Evolutionary conservation across 2,113 vertebrate species (phyloP).

Genomic region (Erythrocercus mccallii): DNA sequence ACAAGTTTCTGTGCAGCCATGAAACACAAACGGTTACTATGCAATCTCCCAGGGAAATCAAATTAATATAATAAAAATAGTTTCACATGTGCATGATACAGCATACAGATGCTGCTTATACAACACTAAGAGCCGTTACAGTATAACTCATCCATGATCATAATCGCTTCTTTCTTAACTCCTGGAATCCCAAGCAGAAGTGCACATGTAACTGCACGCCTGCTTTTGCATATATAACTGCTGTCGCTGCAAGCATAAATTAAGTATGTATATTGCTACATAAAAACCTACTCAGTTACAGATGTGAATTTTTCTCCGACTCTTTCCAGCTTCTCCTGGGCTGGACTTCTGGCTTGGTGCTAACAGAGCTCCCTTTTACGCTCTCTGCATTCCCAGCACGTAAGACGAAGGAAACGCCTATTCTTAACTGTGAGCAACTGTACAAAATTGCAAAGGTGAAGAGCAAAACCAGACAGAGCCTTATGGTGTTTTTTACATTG

Average conservation of each 20-base stretch:
- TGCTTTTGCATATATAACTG: constrained; percentile 41
- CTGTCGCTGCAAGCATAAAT: constrained; percentile 50
- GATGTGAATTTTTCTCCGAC: neutral
- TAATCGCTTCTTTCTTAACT: constrained; percentile 49
- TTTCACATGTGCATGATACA: constrained; percentile 36
- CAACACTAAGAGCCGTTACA: constrained; percentile 21
- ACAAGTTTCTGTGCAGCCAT: neutral
- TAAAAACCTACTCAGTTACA: constrained; percentile 29
- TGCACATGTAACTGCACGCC: constrained; percentile 19
- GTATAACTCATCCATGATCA: constrained; percentile 19
- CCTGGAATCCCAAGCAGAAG: constrained; percentile 24
- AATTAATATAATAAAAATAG: constrained; percentile 35
- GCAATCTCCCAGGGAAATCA: constrained; percentile 12
- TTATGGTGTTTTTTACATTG: neutral
- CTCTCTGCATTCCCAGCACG: neutral
- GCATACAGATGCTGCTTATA: constrained; percentile 50
- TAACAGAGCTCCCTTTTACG: neutral
- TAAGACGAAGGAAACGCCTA: neutral
- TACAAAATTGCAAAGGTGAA: neutral
- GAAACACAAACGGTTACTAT: constrained; percentile 18
- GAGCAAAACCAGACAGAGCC: neutral
- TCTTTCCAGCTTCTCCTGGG: neutral
- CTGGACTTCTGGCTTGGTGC: neutral
- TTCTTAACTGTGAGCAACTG: neutral
- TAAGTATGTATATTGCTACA: constrained; percentile 46